Base-by-base conservation (phyloP, 2,888 invertebrate species). In the Eucera pruinosa region DNA sequence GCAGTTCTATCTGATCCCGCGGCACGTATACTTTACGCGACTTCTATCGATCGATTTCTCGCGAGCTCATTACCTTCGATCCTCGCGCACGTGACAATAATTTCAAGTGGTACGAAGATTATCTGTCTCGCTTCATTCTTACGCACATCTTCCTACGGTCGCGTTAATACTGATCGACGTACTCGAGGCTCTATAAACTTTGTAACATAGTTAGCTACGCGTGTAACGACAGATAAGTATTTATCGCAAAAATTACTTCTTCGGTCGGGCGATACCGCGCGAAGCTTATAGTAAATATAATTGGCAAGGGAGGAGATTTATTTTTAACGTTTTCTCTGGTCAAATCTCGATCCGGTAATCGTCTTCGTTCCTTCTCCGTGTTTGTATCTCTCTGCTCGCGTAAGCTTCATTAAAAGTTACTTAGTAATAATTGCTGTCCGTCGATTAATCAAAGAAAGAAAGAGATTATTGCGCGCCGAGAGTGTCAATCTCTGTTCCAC, bases 1-100 rank as follows among this genome's bases (percentile, higher is more conserved):
- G 60, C 83, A 84, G 84, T 85, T 62, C 45, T 25, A 72, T 76
- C 74, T 71, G 62, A 72, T 87, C 86, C 72, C 76, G 81, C 85
- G 81, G 76, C 79, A 87, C 76, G 36, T 36, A 36, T 11, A 30
- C 30, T 5, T 36, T 75, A 55, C 83, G 81, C 72, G 78, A 54
- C 74, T 83, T 33, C 58, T 71, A 69, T 69, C 64, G 75, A 71
- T 74, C 33, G 62, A 52, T 64, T 57, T 18, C 60, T 48, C 48
- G 70, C 39, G 52, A 66, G 50, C 54, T 33, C 60, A 20, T 39
- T 61, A 60, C 18, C 54, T 7, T 47, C 43, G 25, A 33, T 43
- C 33, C 2, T 54, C 47, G 52, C 54, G 66, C n/a, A n/a, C 60
- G 47, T 60, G 43, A 60, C 39, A 25, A 30, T 27, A 74, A 36